Percentiles rank a stretch among this genome's conserved stretches.
Evolutionary conservation across 1,140 invertebrate genomes (phyloP).

Genomic region (Calycopis cecrops): DNA sequence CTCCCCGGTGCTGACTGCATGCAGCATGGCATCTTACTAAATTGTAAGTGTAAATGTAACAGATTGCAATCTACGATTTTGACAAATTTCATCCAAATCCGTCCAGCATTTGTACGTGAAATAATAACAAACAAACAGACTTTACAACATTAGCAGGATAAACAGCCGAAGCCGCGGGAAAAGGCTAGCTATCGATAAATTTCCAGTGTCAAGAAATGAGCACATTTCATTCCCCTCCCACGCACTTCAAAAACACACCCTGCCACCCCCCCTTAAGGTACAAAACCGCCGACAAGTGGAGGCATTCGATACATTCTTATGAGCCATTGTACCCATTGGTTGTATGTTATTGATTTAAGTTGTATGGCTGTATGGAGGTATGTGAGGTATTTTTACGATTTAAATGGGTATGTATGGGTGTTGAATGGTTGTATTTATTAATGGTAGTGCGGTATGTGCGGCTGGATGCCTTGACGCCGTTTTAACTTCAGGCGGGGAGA

Average conservation of each 20-base stretch:
- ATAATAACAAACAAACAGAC: too few relatives aligned
- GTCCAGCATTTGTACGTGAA: too few relatives aligned
- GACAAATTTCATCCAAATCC: too few relatives aligned
- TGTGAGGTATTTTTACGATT: constrained; percentile 67
- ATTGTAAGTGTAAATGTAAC: too few relatives aligned
- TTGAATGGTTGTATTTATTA: constrained; percentile 21
- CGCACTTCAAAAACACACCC: not conserved
- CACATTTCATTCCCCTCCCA: not conserved
- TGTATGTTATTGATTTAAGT: constrained; percentile 64
- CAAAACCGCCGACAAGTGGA: not conserved
- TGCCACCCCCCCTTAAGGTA: not conserved
- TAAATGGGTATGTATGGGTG: constrained; percentile 23
- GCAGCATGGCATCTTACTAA: too few relatives aligned
- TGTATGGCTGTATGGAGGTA: constrained; percentile 60
- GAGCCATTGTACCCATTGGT: constrained; percentile 61
- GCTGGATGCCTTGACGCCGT: not conserved
- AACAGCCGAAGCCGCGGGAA: too few relatives aligned
- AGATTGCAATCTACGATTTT: too few relatives aligned
- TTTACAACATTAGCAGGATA: too few relatives aligned
- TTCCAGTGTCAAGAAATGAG: not conserved
- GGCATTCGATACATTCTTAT: constrained; percentile 14
- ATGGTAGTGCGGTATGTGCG: not conserved
- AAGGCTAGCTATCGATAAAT: not conserved
- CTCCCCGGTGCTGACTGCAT: too few relatives aligned
- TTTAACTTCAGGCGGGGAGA: not conserved